These are phyloP conservation scores for Dicycla oo DNA, from an alignment of 2,888 invertebrate genomes.

Conservation along the genomic window DNA sequence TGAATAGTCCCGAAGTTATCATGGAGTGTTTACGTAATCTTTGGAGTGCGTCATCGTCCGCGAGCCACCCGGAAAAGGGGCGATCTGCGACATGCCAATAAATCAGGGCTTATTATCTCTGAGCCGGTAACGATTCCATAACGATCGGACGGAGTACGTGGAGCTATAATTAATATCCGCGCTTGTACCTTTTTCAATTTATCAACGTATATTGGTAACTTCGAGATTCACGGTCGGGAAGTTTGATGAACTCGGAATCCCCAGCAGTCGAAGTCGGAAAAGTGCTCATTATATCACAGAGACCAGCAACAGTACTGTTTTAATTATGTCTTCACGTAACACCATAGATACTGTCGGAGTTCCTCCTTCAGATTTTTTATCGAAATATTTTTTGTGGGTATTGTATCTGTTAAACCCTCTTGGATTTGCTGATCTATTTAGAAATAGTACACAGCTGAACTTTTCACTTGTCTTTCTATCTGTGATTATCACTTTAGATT, in stretches of 20 bases:
- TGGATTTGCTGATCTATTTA: neutral
- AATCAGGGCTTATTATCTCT: constrained; percentile 74
- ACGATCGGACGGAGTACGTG: constrained; percentile 60
- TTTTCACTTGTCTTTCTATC: neutral
- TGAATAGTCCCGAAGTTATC: constrained; percentile 36
- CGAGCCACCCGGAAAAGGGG: constrained; percentile 68
- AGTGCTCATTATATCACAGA: too few relatives aligned
- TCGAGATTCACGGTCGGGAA: constrained; percentile 47
- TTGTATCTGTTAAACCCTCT: neutral
- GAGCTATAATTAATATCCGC: constrained; percentile 77
- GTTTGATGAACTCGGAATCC: constrained; percentile 39
- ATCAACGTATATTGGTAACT: constrained; percentile 70
- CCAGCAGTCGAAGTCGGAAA: too few relatives aligned
- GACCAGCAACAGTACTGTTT: too few relatives aligned
- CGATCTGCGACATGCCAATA: constrained; percentile 65
- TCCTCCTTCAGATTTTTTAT: neutral
- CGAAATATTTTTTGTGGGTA: neutral
- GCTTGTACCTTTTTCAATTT: constrained; percentile 76
- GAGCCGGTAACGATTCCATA: constrained; percentile 66
- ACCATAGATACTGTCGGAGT: too few relatives aligned
- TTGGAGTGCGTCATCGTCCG: constrained; percentile 61
- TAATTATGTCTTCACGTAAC: too few relatives aligned
- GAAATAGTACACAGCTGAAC: neutral
- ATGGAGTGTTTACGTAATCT: constrained; percentile 57
- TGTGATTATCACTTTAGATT: neutral